Percentiles rank a stretch among this genome's conserved stretches.
These are phyloP conservation scores for Eurystomus gularis DNA, from an alignment of 2,113 vertebrate species.

Conservation along the genomic window DNA sequence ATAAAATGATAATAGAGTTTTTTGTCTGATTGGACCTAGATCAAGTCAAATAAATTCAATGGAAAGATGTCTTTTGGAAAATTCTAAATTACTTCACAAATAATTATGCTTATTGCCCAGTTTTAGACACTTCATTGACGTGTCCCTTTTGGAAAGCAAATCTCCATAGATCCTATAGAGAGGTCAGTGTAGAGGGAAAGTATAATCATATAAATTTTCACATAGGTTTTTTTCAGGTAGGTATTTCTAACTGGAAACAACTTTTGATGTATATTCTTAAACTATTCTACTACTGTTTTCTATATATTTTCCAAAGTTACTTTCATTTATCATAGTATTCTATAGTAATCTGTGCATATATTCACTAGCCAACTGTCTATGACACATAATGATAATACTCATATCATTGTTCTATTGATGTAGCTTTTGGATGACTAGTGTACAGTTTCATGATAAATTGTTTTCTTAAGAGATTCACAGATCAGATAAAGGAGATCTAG, in stretches of 20 bases:
- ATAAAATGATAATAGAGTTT: background rate
- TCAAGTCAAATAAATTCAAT: background rate
- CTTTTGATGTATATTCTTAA: background rate
- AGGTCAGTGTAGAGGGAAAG: background rate
- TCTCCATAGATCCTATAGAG: background rate
- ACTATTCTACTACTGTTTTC: background rate
- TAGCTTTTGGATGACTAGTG: background rate
- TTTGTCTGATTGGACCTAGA: background rate
- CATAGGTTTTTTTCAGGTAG: background rate
- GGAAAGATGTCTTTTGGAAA: background rate
- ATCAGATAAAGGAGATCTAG: background rate
- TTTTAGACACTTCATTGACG: background rate
- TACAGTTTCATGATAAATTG: background rate
- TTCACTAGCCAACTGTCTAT: background rate
- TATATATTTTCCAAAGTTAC: background rate
- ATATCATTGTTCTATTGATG: background rate
- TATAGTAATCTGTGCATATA: background rate
- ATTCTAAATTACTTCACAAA: background rate
- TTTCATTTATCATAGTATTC: background rate
- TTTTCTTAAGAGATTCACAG: background rate
- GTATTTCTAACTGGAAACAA: background rate
- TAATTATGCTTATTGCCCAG: background rate
- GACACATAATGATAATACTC: background rate
- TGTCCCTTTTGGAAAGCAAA: background rate
- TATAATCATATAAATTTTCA: background rate